A percentile compares a stretch with the other conserved stretches of the same genome.
Evolutionary conservation across 2,888 invertebrate species (phyloP).

Genomic region (Monochamus alternatus): DNA sequence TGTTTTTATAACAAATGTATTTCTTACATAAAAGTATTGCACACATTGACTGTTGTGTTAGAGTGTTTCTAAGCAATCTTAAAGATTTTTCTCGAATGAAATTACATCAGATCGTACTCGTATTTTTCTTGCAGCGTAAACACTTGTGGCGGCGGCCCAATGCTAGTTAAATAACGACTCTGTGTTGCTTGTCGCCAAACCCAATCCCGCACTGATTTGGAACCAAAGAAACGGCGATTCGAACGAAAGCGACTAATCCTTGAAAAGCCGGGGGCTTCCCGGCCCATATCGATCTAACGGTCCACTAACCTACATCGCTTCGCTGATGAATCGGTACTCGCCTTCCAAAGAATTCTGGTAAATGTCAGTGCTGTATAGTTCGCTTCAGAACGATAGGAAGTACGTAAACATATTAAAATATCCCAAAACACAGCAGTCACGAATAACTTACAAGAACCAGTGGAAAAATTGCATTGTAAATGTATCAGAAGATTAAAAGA

Average conservation of each 20-base stretch:
- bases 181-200: background rate
- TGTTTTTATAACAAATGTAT: too few species aligned
- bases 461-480: too few species aligned
- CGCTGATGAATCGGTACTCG: constrained; percentile 12
- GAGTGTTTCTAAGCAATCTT: background rate
- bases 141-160: background rate
- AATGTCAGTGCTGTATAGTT: constrained; percentile 49
- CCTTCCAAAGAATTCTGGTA: constrained; percentile 48
- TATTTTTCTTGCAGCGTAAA: background rate
- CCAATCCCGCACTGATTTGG: constrained; percentile 17
- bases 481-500: too few species aligned
- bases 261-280: constrained; percentile 22
- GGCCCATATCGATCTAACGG: constrained; percentile 52
- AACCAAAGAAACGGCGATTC: constrained; percentile 28
- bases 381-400: background rate
- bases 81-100: background rate
- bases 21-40: too few species aligned
- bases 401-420: too few species aligned
- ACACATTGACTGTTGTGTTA: too few species aligned
- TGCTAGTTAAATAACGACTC: background rate
- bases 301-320: constrained; percentile 50
- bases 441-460: too few species aligned
- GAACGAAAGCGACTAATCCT: constrained; percentile 25
- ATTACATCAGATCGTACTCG: background rate
- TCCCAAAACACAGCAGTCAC: background rate